Evolutionary conservation across 2,888 invertebrate species (phyloP).

Genomic region (Oligia latruncula): DNA sequence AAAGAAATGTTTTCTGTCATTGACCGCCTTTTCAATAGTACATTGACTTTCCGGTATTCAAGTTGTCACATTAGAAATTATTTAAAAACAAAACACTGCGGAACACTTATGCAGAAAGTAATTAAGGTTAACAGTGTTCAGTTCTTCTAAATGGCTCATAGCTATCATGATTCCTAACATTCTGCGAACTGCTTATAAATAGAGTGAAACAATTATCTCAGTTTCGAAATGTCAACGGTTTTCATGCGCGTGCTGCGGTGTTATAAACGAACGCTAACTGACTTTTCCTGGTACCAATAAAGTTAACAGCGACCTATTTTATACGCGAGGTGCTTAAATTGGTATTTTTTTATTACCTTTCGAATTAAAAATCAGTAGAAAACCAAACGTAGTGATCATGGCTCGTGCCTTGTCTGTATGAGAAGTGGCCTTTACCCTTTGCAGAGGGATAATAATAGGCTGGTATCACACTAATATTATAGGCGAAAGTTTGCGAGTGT

Average conservation of each 20-base stretch:
- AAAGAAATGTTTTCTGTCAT: neutral
- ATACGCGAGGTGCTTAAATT: neutral
- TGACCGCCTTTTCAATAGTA: constrained; percentile 11
- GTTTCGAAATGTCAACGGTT: constrained; percentile 23
- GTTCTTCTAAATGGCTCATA: constrained; percentile 64
- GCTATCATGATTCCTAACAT: constrained; percentile 31
- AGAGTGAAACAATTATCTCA: constrained; percentile 22
- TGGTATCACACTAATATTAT: neutral
- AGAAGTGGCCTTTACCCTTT: neutral
- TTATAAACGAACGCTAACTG: constrained; percentile 3
- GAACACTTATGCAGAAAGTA: constrained; percentile 66
- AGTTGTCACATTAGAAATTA: constrained; percentile 26
- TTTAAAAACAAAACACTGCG: constrained; percentile 29
- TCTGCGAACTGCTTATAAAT: constrained; percentile 27
- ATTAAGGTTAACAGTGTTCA: constrained; percentile 74
- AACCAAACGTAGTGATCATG: neutral
- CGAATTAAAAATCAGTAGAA: neutral
- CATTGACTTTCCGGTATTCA: constrained; percentile 16
- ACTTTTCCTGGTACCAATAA: constrained; percentile 1
- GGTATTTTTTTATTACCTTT: neutral
- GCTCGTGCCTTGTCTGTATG: neutral
- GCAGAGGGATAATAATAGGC: neutral
- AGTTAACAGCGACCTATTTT: neutral
- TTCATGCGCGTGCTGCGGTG: neutral
- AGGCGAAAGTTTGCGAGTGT: no score